Conservation (phyloP, 2,113 vertebrate species). For the Cairina moschata region DNA sequence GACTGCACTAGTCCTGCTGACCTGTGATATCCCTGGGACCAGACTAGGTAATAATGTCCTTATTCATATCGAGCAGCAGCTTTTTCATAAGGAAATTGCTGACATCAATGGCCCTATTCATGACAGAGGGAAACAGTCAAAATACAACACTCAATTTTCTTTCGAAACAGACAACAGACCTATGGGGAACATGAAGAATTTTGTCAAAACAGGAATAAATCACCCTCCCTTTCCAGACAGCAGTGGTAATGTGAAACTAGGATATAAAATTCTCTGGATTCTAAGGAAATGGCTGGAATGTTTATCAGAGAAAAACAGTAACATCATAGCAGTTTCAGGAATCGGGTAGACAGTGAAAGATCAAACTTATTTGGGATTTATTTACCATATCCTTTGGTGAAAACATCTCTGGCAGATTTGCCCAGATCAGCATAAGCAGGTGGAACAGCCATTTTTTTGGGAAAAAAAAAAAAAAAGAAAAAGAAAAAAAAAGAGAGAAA, state of each 20-base stretch:
- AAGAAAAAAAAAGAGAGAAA: background rate
- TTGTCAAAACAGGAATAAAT: background rate
- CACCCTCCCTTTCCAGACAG: background rate
- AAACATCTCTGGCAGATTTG: constrained; percentile 94
- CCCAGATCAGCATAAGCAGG: constrained; percentile 93
- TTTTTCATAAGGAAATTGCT: background rate
- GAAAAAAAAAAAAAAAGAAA: background rate
- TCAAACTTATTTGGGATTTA: background rate
- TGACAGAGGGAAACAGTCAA: background rate
- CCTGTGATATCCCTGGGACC: background rate
- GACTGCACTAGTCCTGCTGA: background rate
- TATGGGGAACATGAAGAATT: background rate
- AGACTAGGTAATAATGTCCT: background rate
- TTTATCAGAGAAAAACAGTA: background rate
- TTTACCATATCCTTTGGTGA: constrained; percentile 97
- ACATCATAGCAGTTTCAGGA: background rate
- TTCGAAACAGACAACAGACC: background rate
- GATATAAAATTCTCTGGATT: background rate
- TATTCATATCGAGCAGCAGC: background rate
- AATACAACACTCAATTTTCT: background rate
- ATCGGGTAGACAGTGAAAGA: background rate
- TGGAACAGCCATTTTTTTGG: constrained; percentile 92
- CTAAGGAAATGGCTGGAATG: background rate
- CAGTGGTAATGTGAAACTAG: background rate
- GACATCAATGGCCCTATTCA: background rate